A percentile compares a stretch with the other conserved stretches of the same genome.
Evolutionary conservation across 2,113 vertebrate genomes (phyloP).

Genomic region (Cygnus atratus): DNA sequence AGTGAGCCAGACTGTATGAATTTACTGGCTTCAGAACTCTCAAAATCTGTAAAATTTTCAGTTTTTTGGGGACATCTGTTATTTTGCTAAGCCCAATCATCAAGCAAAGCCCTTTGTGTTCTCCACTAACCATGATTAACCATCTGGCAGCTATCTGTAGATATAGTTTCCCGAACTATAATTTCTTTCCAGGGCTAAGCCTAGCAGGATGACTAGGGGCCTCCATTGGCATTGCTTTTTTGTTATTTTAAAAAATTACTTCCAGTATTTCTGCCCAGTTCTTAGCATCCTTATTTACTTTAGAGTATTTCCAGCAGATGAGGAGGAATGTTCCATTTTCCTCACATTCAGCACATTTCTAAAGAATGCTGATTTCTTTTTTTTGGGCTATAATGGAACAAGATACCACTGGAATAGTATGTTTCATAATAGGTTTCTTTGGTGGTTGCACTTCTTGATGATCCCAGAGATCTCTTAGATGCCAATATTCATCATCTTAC

Average conservation of each 20-base stretch:
- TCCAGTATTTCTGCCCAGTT: slow-evolving; percentile 60
- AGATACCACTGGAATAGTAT: not conserved
- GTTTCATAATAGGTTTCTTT: slow-evolving; percentile 20
- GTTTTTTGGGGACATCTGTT: not conserved
- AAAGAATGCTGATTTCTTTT: not conserved
- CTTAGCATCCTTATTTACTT: slow-evolving; percentile 55
- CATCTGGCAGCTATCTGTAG: slow-evolving; percentile 50
- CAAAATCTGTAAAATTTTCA: not conserved
- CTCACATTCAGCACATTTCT: slow-evolving; percentile 55
- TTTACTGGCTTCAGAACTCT: not conserved
- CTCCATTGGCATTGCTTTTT: slow-evolving; percentile 14
- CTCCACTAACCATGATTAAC: slow-evolving; percentile 34
- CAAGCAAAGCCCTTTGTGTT: slow-evolving; percentile 12
- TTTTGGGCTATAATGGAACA: not conserved
- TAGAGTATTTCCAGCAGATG: slow-evolving; percentile 52
- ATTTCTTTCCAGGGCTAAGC: slow-evolving; percentile 52
- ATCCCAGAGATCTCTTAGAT: not conserved
- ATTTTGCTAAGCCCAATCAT: not conserved
- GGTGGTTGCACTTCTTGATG: not conserved
- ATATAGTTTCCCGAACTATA: slow-evolving; percentile 18
- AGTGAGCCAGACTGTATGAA: not conserved
- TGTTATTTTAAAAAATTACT: slow-evolving; percentile 60
- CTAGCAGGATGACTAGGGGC: not conserved
- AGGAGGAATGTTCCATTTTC: slow-evolving; percentile 36
- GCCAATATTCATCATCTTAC: not conserved